Percentiles rank a stretch among this genome's conserved stretches.
Conservation (phyloP, 2,888 invertebrate genomes). For the Chymomyza procnemis region DNA sequence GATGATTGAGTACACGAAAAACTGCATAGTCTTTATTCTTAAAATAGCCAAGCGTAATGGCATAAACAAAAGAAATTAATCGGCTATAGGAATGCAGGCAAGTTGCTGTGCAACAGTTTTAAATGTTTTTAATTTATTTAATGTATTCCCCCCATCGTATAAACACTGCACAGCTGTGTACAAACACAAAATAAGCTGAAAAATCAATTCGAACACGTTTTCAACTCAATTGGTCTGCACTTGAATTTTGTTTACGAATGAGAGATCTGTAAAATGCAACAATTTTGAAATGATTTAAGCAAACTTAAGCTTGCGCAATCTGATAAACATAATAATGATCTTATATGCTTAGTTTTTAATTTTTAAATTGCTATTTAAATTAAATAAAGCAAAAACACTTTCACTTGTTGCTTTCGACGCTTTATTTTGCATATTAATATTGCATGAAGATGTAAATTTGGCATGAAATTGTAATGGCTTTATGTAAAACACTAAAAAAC, state of each 20-base stretch:
- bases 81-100: background rate
- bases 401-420: constrained; percentile 55
- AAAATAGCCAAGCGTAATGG: background rate
- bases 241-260: constrained; percentile 46
- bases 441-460: constrained; percentile 22
- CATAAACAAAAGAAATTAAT: background rate
- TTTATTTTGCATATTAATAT: constrained; percentile 2
- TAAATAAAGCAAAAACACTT: constrained; percentile 39
- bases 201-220: background rate
- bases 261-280: constrained; percentile 10
- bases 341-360: constrained; percentile 2
- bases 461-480: constrained; percentile 9
- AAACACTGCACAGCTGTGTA: constrained; percentile 30
- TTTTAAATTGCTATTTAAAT: background rate
- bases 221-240: constrained; percentile 43
- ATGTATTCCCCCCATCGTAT: constrained; percentile 25
- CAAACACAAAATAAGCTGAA: constrained; percentile 15
- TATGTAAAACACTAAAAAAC: background rate
- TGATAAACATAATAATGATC: constrained; percentile 13
- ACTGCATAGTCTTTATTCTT: constrained; percentile 1
- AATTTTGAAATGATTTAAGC: constrained; percentile 18
- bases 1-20: too few species aligned
- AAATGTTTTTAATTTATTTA: background rate
- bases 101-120: background rate
- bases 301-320: constrained; percentile 44